A percentile compares a stretch with the other conserved stretches of the same genome.
Conservation (phyloP, 2,113 vertebrate genomes). For the Sapajus apella region DNA sequence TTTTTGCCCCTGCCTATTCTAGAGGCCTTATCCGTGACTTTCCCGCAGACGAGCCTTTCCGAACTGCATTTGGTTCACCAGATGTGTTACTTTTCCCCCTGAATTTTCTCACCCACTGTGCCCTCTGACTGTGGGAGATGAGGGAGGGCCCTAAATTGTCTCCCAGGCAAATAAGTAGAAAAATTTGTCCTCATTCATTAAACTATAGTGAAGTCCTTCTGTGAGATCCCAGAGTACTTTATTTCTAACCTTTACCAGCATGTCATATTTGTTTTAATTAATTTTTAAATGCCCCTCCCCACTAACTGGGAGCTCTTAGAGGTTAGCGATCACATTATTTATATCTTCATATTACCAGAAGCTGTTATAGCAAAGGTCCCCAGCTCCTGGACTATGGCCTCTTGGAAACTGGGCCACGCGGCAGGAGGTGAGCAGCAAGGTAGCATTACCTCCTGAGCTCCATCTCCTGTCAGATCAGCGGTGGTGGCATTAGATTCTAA, state of each 20-base stretch:
- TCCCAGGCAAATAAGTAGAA: not conserved
- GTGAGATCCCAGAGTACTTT: not conserved
- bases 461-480: too few relatives aligned
- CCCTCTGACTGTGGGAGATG: not conserved
- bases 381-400: too few relatives aligned
- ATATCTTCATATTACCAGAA: not conserved
- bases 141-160: not conserved
- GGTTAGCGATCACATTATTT: not conserved
- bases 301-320: not conserved
- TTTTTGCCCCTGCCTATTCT: not conserved
- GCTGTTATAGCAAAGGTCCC: not conserved
- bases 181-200: not conserved
- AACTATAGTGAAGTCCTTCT: not conserved
- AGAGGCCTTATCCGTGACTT: not conserved
- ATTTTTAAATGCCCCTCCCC: not conserved
- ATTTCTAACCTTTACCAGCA: not conserved
- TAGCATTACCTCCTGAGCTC: too few relatives aligned
- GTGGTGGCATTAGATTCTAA: too few relatives aligned
- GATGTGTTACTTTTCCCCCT: not conserved
- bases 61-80: not conserved
- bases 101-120: not conserved
- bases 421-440: too few relatives aligned
- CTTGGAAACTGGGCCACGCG: too few relatives aligned
- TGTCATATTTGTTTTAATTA: not conserved
- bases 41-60: not conserved